phyloP scores from a whole-genome alignment of 2,797 vertebrate genomes.

The Rhinoraja longicauda region DNA sequence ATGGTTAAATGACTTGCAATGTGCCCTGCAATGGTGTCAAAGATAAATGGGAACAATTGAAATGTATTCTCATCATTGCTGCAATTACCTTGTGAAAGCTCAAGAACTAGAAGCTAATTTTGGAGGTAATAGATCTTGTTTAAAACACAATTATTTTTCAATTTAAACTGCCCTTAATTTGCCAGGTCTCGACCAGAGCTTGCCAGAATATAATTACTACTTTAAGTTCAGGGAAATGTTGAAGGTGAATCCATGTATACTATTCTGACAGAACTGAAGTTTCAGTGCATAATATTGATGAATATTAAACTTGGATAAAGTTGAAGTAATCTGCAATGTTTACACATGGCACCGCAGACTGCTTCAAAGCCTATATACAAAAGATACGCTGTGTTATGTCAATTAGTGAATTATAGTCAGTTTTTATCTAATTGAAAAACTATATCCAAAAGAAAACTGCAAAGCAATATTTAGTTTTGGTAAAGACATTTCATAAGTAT shows the following conservation, averaged over 20 bases:
- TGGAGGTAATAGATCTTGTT: not conserved
- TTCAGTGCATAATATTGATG: not conserved
- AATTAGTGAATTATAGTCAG: not conserved
- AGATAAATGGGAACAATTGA: conserved; percentile 26
- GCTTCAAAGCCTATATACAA: not conserved
- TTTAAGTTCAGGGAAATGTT: not conserved
- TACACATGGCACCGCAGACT: too few relatives aligned
- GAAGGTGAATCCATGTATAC: conserved; percentile 3
- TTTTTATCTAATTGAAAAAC: not conserved
- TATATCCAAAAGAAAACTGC: not conserved
- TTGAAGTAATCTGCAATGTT: too few relatives aligned
- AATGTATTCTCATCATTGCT: not conserved
- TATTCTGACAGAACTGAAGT: not conserved
- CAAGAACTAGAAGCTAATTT: not conserved
- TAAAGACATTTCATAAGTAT: not conserved
- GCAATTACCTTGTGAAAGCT: not conserved
- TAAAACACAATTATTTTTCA: not conserved
- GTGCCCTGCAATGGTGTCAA: not conserved
- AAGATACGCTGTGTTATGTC: not conserved
- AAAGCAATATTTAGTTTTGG: not conserved
- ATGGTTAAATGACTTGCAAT: conserved; percentile 12
- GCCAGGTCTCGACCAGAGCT: not conserved
- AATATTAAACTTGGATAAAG: not conserved
- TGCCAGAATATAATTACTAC: not conserved
- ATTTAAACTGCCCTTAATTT: not conserved